Conservation (phyloP, 2,797 vertebrate genomes). For the Coluber constrictor region DNA sequence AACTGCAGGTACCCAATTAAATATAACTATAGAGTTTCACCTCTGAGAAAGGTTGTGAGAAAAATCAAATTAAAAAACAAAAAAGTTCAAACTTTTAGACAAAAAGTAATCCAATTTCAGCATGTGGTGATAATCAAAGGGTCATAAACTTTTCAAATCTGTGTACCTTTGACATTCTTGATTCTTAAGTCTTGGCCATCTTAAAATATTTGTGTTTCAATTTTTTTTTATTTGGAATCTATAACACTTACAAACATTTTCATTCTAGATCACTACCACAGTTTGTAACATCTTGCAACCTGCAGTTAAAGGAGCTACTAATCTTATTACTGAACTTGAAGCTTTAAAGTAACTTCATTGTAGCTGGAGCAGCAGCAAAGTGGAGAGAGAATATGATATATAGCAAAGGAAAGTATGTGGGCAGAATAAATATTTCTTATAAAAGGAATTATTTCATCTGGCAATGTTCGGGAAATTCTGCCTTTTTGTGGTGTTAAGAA, state of each 20-base stretch:
- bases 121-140: not conserved
- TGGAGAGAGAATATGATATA: not conserved
- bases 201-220: not conserved
- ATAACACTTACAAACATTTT: not conserved
- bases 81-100: not conserved
- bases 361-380: conserved; percentile 28
- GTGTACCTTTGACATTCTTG: not conserved
- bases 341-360: conserved; percentile 43
- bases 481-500: conserved; percentile 18
- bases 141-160: conserved; percentile 24
- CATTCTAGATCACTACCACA: not conserved
- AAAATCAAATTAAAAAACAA: conserved; percentile 27
- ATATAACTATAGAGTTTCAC: conserved; percentile 63
- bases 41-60: conserved; percentile 74
- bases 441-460: conserved; percentile 34
- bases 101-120: conserved; percentile 8
- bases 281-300: conserved; percentile 17
- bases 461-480: conserved; percentile 29
- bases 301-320: not conserved
- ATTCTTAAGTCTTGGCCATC: not conserved
- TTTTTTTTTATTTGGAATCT: not conserved
- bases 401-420: conserved; percentile 5
- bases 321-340: conserved; percentile 17
- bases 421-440: conserved; percentile 32
- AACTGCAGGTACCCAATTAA: conserved; percentile 67